A percentile compares a stretch with the other conserved stretches of the same genome.
These are phyloP conservation scores for Paratilapia polleni DNA, from an alignment of 2,113 vertebrate species.

Conservation along the genomic window DNA sequence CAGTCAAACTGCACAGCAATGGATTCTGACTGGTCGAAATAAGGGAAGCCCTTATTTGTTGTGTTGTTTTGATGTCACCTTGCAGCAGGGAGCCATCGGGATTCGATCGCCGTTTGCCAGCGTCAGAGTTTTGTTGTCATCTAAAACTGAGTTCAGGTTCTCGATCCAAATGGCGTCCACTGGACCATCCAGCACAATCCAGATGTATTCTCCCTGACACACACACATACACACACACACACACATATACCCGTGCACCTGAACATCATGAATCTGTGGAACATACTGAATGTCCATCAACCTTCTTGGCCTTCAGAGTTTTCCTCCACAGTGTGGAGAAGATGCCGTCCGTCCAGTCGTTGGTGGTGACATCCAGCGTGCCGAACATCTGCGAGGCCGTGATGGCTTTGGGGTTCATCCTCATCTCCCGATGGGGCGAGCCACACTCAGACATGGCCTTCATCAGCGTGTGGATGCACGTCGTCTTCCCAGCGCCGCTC, in stretches of 20 bases:
- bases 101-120: slow-evolving; percentile 83
- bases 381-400: slow-evolving; percentile 90
- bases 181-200: slow-evolving; percentile 83
- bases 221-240: slow-evolving; percentile 8
- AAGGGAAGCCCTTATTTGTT: neutral
- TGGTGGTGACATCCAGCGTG: slow-evolving; percentile 87
- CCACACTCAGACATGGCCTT: slow-evolving; percentile 87
- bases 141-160: slow-evolving; percentile 82
- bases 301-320: slow-evolving; percentile 88
- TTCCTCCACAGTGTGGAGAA: slow-evolving; percentile 90
- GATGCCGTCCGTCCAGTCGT: slow-evolving; percentile 90
- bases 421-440: slow-evolving; percentile 86
- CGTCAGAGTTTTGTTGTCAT: slow-evolving; percentile 84
- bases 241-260: neutral
- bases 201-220: slow-evolving; percentile 79
- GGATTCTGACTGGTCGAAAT: neutral
- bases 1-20: neutral
- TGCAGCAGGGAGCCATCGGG: slow-evolving; percentile 83
- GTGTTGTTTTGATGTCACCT: slow-evolving; percentile 45
- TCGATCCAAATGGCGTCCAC: slow-evolving; percentile 85
- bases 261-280: neutral
- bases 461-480: slow-evolving; percentile 86
- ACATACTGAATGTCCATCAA: slow-evolving; percentile 27
- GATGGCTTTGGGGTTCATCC: slow-evolving; percentile 91
- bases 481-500: slow-evolving; percentile 86